Evolutionary conservation across 2,888 invertebrate species (phyloP).

Genomic region (Eupeodes luniger): DNA sequence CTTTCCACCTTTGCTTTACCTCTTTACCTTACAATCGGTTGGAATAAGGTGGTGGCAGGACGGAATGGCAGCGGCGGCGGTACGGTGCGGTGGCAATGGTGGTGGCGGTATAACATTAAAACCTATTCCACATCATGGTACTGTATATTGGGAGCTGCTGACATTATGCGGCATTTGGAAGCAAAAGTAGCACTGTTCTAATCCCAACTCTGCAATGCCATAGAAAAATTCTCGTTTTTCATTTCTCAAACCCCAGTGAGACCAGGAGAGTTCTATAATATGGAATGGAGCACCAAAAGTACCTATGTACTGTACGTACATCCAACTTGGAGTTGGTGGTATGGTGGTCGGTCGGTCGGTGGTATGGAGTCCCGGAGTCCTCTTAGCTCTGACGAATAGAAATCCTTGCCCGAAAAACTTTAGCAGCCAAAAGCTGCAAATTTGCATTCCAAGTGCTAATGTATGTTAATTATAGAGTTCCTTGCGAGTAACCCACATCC

Average conservation of each 20-base stretch:
- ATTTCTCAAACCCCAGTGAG: conserved; percentile 36
- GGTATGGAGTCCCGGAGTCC: conserved; percentile 11
- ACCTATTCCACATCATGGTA: conserved; percentile 20
- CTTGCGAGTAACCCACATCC: conserved; percentile 64
- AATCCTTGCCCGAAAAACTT: conserved; percentile 71
- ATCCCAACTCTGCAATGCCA: conserved; percentile 64
- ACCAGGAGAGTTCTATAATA: not conserved
- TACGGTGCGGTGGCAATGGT: no score
- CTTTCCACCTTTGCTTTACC: conserved; percentile 6
- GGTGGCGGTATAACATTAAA: not conserved
- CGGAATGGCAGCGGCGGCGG: no score
- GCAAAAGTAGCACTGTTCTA: conserved; percentile 30
- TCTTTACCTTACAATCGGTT: not conserved
- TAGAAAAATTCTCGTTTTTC: conserved; percentile 62
- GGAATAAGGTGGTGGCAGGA: no score
- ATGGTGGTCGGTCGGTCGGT: not conserved
- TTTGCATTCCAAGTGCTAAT: conserved; percentile 82
- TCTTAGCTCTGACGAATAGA: conserved; percentile 44
- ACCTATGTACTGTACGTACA: not conserved
- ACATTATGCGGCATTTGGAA: conserved; percentile 44
- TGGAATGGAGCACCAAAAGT: conserved; percentile 8
- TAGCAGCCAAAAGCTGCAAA: conserved; percentile 68
- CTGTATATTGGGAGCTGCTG: conserved; percentile 28
- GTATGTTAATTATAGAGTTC: conserved; percentile 83
- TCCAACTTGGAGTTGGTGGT: conserved; percentile 16